Percentiles rank a stretch among this genome's conserved stretches.
Evolutionary conservation across 2,113 vertebrate species (phyloP).

Genomic region (Calcarius ornatus): DNA sequence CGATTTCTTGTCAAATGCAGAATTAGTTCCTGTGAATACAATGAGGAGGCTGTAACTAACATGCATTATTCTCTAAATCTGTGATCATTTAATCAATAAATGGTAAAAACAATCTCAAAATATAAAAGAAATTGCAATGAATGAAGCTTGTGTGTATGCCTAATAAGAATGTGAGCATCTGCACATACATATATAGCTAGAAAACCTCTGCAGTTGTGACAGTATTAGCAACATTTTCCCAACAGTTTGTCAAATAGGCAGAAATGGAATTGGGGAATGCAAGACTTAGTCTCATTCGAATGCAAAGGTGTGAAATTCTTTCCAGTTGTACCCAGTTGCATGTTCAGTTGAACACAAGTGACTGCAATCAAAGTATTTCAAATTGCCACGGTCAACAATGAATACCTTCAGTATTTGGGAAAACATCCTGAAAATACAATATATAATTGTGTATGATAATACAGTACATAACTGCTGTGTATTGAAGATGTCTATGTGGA

Average conservation of each 20-base stretch:
- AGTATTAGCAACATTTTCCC: neutral
- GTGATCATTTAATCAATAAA: neutral
- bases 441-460: neutral
- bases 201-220: neutral
- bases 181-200: neutral
- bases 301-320: neutral
- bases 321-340: neutral
- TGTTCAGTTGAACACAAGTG: neutral
- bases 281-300: neutral
- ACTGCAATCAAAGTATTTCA: neutral
- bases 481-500: neutral
- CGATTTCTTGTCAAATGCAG: neutral
- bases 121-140: neutral
- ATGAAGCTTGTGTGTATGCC: neutral
- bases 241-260: neutral
- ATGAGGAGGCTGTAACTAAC: neutral
- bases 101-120: neutral
- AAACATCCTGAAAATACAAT: neutral
- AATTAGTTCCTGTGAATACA: neutral
- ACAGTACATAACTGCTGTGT: neutral
- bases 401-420: neutral
- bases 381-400: neutral
- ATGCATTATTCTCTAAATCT: neutral
- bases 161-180: neutral
- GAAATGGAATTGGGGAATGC: neutral